Percentiles rank a stretch among this genome's conserved stretches.
phyloP scores from a whole-genome alignment of 2,797 vertebrate species.

The Basileuterus tristriatus region DNA sequence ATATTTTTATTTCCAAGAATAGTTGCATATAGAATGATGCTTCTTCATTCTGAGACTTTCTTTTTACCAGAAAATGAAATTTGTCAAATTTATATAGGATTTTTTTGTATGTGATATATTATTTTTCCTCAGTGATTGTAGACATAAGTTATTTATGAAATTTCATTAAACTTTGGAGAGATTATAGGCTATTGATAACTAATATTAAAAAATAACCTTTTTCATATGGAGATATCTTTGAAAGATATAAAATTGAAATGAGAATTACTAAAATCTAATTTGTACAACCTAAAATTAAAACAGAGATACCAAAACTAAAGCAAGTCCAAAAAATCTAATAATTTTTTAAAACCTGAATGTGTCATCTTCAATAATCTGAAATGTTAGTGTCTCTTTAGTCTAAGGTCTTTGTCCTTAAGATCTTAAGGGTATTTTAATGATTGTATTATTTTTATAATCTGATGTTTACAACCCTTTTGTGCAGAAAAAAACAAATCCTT shows the following conservation, averaged over 20 bases:
- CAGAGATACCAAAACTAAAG: background rate
- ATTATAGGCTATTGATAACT: background rate
- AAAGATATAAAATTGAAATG: background rate
- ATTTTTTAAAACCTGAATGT: background rate
- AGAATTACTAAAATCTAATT: background rate
- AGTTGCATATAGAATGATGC: background rate
- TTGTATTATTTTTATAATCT: background rate
- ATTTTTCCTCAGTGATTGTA: background rate
- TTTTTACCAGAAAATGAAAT: background rate
- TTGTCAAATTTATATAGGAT: background rate
- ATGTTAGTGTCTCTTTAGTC: background rate
- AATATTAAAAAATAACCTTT: background rate
- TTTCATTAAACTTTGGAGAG: background rate
- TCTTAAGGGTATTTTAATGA: background rate
- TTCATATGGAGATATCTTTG: background rate
- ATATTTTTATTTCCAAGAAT: background rate
- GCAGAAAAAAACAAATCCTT: background rate
- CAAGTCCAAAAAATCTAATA: accelerated
- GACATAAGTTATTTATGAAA: background rate
- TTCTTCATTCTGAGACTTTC: background rate
- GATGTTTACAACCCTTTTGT: background rate
- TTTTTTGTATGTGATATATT: background rate
- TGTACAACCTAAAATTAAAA: background rate
- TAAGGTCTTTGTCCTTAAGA: background rate
- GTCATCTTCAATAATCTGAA: background rate